These are phyloP conservation scores for Clavelina lepadiformis DNA, from an alignment of 23 tunicate genomes.

Conservation along the genomic window DNA sequence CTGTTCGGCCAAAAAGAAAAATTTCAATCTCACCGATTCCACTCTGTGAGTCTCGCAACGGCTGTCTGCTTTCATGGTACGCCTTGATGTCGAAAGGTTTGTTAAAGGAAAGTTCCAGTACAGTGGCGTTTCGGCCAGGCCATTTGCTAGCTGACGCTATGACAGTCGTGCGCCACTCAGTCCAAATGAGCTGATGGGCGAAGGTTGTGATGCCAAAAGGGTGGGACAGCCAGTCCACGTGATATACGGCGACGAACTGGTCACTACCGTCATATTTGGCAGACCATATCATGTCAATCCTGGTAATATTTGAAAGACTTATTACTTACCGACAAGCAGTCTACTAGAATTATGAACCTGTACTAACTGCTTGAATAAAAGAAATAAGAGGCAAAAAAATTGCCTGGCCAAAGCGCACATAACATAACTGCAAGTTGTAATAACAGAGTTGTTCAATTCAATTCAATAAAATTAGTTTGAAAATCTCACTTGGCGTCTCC, in stretches of 20 bases:
- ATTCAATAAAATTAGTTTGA: too few relatives aligned
- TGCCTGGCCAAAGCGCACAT: too few relatives aligned
- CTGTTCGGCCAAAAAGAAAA: too few relatives aligned
- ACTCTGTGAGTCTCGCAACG: too few relatives aligned
- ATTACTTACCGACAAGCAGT: not conserved
- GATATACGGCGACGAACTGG: conserved; percentile 17
- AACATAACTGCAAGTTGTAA: too few relatives aligned
- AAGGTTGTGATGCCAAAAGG: conserved; percentile 60
- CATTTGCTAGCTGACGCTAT: conserved; percentile 79
- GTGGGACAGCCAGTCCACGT: conserved; percentile 60
- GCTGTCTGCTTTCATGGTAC: conserved; percentile 72
- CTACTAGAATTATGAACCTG: not conserved
- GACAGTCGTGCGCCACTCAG: conserved; percentile 81
- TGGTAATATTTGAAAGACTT: not conserved
- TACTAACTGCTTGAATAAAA: too few relatives aligned
- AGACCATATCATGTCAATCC: conserved; percentile 46
- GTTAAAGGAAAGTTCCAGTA: conserved; percentile 23
- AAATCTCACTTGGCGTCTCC: conserved; percentile 73
- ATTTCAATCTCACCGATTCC: too few relatives aligned
- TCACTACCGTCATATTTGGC: conserved; percentile 47
- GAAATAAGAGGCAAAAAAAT: too few relatives aligned
- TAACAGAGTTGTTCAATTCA: too few relatives aligned
- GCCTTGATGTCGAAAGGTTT: conserved; percentile 64
- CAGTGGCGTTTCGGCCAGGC: conserved; percentile 46
- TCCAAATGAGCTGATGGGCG: conserved; percentile 66